These are phyloP conservation scores for Ophthalmotilapia sp. DNA, from an alignment of 2,113 vertebrate genomes.

Conservation along the genomic window DNA sequence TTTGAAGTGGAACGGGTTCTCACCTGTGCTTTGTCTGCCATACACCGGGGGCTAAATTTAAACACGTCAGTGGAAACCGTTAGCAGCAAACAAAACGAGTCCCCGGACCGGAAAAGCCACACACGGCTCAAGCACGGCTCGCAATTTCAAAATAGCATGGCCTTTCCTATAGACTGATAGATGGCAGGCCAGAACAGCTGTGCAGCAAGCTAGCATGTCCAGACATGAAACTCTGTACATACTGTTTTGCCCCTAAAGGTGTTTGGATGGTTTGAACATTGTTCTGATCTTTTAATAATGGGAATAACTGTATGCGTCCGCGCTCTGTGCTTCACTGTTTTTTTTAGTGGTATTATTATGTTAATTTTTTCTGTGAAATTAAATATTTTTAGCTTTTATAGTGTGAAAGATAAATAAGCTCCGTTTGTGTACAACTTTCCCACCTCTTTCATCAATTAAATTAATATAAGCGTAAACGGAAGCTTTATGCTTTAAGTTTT, in stretches of 20 bases:
- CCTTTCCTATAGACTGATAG: neutral
- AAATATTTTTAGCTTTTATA: neutral
- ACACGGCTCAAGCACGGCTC: neutral
- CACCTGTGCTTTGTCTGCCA: constrained; percentile 46
- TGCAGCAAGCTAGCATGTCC: constrained; percentile 11
- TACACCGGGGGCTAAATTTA: neutral
- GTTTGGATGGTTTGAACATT: neutral
- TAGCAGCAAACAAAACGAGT: neutral
- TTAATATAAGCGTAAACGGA: neutral
- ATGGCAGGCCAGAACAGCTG: neutral
- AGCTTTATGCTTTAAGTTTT: neutral
- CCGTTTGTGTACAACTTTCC: neutral
- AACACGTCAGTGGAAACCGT: neutral
- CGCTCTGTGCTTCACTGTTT: neutral
- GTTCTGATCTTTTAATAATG: neutral
- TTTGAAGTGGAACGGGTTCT: constrained; percentile 11
- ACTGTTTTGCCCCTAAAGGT: neutral
- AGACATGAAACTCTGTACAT: constrained; percentile 8
- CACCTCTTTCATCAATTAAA: neutral
- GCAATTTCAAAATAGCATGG: neutral
- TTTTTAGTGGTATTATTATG: neutral
- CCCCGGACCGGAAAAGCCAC: neutral
- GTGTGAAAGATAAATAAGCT: neutral
- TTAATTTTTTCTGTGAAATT: neutral
- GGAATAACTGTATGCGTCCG: neutral